Evolutionary conservation across 1,140 invertebrate species (phyloP).

Genomic region (Brachionus calyciflorus): DNA sequence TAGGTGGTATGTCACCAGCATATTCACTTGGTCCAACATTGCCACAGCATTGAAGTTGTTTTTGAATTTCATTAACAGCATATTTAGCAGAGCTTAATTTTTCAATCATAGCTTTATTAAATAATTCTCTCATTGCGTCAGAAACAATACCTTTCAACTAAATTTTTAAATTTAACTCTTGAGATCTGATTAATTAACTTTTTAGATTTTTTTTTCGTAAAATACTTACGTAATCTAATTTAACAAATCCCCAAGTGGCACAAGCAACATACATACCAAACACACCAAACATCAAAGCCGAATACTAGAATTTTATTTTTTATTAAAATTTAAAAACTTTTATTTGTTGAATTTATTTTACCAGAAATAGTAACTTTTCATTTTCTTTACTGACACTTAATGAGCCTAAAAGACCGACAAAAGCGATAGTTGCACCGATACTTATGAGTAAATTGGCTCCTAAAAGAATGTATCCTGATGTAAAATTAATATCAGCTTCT

Average conservation of each 20-base stretch:
- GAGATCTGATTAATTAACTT: neutral
- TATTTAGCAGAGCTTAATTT: conserved; percentile 9
- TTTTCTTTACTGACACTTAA: conserved; percentile 30
- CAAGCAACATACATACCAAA: conserved; percentile 28
- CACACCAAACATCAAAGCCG: conserved; percentile 7
- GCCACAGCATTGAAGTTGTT: conserved; percentile 46
- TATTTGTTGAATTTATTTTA: neutral
- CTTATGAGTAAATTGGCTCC: conserved; percentile 37
- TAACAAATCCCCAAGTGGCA: conserved; percentile 23
- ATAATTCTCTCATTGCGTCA: conserved; percentile 43
- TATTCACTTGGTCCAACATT: conserved; percentile 46
- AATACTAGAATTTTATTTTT: neutral
- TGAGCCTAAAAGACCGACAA: conserved; percentile 21
- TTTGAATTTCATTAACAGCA: conserved; percentile 47
- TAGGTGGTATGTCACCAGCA: conserved; percentile 34
- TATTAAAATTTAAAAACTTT: neutral
- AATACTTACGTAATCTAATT: conserved; percentile 45
- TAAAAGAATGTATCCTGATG: neutral
- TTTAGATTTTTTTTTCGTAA: neutral
- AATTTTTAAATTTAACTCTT: neutral
- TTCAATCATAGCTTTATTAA: conserved; percentile 38
- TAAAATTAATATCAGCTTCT: conserved; percentile 30
- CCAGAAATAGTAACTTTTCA: neutral
- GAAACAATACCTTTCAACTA: conserved; percentile 43
- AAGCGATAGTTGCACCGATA: neutral